Evolutionary conservation across 2,113 vertebrate genomes (phyloP), one percentile per base, ranked within the genome.

Genomic region (Marcusenius ussheri): DNA sequence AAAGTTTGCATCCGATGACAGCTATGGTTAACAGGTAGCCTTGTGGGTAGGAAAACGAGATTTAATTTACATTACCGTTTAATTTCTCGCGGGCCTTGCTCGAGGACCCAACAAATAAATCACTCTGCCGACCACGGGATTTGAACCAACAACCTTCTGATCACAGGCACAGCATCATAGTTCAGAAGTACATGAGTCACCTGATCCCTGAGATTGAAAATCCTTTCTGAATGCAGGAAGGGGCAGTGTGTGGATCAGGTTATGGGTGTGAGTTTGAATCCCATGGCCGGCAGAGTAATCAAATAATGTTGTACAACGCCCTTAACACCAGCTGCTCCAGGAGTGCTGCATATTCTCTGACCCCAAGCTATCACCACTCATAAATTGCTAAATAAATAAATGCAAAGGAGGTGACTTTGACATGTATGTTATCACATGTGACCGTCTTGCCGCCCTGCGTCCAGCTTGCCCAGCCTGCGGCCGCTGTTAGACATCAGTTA

Each of bases 401-500:
- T 70, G 27, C 27, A 31, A 31, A 70, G 5, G 3, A 27, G 3
- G 62, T 9, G 62, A 31, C 62, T 13, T 31, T 31, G 62, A 27
- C n/a, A 31, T 13, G 62, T 31, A 11, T 70, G 56, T n/a, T 62
- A 62, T 31, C n/a, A 70, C 62, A 31, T 9, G 56, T 9, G 56
- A 24, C 27, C 2, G 8, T 87, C 11, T 50, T 50, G 3, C 39
- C 39, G 2, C 70, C n/a, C 90, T 88, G 91, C 86, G 24, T 94
- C 46, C 95, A 99, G 98, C 96, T 95, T 99, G 94, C 98, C 98
- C 2, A 98, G 98, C 88, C 96, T 99, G 94, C 97, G 98, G 94
- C 98, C 98, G 1, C 94, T 99, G 87, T 93, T 99, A 97, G 98
- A 99, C 94, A 97, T 99, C 49, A 99, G 98, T 96, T 99, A 99